phyloP scores from a whole-genome alignment of 2,797 vertebrate species.

The Glossophaga mutica region DNA sequence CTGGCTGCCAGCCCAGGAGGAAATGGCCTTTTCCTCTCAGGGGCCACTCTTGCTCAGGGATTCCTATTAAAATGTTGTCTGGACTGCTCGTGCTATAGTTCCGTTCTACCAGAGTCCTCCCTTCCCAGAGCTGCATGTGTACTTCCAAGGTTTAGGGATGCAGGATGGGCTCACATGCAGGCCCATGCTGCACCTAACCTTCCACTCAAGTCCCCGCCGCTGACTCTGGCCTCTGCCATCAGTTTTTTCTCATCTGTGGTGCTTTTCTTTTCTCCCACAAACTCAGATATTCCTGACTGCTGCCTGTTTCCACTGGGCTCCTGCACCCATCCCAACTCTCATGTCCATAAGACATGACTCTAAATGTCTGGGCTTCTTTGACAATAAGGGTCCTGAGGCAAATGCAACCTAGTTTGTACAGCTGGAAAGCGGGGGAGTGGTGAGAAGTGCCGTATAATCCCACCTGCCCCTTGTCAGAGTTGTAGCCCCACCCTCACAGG shows the following conservation, averaged over 20 bases:
- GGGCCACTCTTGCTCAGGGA: background rate
- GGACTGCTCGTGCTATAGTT: background rate
- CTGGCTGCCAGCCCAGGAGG: background rate
- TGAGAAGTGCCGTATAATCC: background rate
- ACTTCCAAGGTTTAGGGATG: background rate
- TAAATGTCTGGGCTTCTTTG: background rate
- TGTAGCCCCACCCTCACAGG: no score
- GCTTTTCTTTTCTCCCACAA: background rate
- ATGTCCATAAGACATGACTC: background rate
- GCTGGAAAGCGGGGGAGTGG: background rate
- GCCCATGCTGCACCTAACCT: background rate
- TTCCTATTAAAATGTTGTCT: background rate
- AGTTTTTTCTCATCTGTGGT: background rate
- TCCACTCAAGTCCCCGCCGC: background rate
- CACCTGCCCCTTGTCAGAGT: background rate
- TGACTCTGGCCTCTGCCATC: background rate
- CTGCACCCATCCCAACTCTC: background rate
- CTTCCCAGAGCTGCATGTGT: background rate
- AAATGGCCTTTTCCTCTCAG: background rate
- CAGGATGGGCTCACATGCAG: background rate
- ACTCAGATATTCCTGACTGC: background rate
- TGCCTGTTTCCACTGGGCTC: background rate
- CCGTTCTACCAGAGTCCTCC: background rate
- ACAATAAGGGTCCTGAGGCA: background rate
- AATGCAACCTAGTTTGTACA: background rate